phyloP scores from a whole-genome alignment of 2,888 invertebrate species.

The Cepaea hortensis region DNA sequence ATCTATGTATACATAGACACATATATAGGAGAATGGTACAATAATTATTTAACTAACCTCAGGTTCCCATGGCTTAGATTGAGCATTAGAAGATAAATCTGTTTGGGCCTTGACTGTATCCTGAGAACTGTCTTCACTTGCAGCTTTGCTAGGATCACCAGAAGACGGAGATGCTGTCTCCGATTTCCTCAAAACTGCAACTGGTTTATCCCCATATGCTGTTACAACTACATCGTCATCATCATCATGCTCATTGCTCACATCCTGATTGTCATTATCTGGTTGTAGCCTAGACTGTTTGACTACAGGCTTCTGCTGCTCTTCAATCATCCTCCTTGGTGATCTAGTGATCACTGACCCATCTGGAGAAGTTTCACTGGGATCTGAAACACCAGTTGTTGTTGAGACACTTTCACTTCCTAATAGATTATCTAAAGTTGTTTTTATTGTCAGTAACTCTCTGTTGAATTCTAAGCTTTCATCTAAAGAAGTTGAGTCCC shows the following conservation, averaged over 20 bases:
- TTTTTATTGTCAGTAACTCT: slow-evolving; percentile 14
- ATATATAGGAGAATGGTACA: too few relatives aligned
- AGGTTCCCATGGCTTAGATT: slow-evolving; percentile 2
- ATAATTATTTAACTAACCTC: slow-evolving; percentile 2
- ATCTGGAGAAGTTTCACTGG: slow-evolving; percentile 28
- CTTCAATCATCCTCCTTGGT: slow-evolving; percentile 13
- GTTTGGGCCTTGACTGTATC: background rate
- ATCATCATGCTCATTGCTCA: slow-evolving; percentile 7
- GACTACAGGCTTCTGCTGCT: slow-evolving; percentile 1
- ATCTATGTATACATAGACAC: too few relatives aligned
- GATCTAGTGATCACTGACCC: slow-evolving; percentile 19
- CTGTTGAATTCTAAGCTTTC: slow-evolving; percentile 28
- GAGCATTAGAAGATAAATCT: background rate
- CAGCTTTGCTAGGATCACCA: too few relatives aligned
- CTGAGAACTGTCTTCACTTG: background rate
- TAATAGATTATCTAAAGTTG: slow-evolving; percentile 9
- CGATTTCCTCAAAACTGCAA: too few relatives aligned
- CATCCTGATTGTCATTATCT: background rate
- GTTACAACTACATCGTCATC: slow-evolving; percentile 34
- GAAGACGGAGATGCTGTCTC: background rate
- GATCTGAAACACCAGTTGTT: background rate
- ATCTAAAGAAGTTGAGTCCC: background rate
- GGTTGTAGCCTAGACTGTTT: slow-evolving; percentile 10
- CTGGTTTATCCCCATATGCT: slow-evolving; percentile 11
- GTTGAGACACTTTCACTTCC: slow-evolving; percentile 6